Percentiles rank a stretch among this genome's conserved stretches.
These are phyloP conservation scores for Octodon degus DNA, from an alignment of 2,113 vertebrate species.

Conservation along the genomic window DNA sequence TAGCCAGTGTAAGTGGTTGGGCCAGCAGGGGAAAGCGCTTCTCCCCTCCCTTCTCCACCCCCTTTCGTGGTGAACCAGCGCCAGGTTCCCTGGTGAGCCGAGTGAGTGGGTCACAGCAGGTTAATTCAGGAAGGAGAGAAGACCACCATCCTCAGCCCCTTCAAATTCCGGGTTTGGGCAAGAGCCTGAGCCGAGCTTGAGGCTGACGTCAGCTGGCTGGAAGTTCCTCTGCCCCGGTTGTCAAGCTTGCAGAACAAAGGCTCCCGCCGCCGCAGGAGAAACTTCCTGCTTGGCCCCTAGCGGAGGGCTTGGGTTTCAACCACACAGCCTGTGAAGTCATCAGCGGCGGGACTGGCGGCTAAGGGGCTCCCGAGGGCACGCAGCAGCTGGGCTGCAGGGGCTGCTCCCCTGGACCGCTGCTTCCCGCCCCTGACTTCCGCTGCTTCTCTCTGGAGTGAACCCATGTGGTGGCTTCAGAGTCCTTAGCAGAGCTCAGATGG, in stretches of 20 bases:
- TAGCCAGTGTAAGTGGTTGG: background rate
- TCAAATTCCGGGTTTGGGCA: background rate
- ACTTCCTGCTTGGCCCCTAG: slow-evolving; percentile 69
- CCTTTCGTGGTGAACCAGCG: background rate
- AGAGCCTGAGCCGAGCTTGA: background rate
- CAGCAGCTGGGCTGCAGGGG: background rate
- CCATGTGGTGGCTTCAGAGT: background rate
- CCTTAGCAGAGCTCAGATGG: background rate
- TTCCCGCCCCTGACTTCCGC: background rate
- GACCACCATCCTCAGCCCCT: background rate
- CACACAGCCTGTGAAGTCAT: slow-evolving; percentile 70
- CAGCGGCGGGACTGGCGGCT: background rate
- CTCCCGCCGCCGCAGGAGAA: slow-evolving; percentile 62
- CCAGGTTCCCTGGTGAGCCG: background rate
- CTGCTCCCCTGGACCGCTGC: background rate
- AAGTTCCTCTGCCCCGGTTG: slow-evolving; percentile 68
- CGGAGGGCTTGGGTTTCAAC: slow-evolving; percentile 62
- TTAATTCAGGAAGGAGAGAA: background rate
- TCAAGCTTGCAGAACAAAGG: slow-evolving; percentile 76
- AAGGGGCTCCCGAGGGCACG: background rate
- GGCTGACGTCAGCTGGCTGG: slow-evolving; percentile 64
- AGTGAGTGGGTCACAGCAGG: background rate
- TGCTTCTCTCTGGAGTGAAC: background rate
- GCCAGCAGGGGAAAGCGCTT: background rate
- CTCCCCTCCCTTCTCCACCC: background rate